Base-by-base conservation (phyloP, 2,888 invertebrate species). In the Dusona sp. region DNA sequence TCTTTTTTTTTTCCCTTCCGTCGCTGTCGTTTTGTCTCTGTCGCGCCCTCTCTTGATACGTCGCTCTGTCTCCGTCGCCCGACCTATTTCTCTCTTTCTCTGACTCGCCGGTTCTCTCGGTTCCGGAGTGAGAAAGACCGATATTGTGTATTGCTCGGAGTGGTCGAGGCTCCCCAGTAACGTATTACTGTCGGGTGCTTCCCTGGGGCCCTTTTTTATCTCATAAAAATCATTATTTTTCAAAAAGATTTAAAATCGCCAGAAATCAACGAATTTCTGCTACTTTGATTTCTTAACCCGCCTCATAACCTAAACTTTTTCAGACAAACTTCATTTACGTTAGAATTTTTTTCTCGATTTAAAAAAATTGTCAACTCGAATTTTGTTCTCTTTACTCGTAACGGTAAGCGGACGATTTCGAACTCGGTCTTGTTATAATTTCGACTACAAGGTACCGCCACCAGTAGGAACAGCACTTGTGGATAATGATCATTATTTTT, bases 331-430 rank as follows among this genome's bases (percentile, higher is more conserved):
- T n/a, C n/a, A n/a, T n/a, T n/a, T n/a, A n/a, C n/a, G n/a, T n/a
- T n/a, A n/a, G n/a, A n/a, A n/a, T n/a, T n/a, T n/a, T n/a, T n/a
- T n/a, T n/a, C n/a, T n/a, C n/a, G n/a, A n/a, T n/a, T n/a, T n/a
- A n/a, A n/a, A n/a, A n/a, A 38, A 9, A 8, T 38, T 38, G 7
- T 3, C 7, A 38, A 38, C 6, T 38, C 87, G 89, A 83, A 89
- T 88, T 89, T 90, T 87, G 91, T 90, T 25, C 19, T 70, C 6
- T 45, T 45, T 36, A 19, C 36, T 51, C 22, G 29, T n/a, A 22
- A 6, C 13, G 54, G 9, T n/a, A 11, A 36, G n/a, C 33, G 11
- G 0, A 36, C 22, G 22, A 48, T 45, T 22, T 48, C 22, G 19
- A 25, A 25, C 7, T 22, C 38, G 51, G 13, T 22, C 2, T 13